Percentiles rank a stretch among this genome's conserved stretches.
Conservation (phyloP, 2,113 vertebrate genomes). For the Hylia prasina region DNA sequence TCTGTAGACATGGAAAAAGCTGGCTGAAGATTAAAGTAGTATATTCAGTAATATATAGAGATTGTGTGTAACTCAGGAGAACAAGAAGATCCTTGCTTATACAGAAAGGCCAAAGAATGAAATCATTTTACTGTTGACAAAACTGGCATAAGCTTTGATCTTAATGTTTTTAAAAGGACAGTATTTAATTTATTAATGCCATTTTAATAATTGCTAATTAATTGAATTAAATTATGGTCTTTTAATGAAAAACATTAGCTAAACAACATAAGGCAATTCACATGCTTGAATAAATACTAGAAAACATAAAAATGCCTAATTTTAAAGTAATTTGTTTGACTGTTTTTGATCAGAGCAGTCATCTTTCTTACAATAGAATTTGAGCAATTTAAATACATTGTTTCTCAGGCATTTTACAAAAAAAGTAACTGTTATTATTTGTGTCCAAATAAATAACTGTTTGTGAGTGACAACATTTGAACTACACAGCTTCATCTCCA, state of each 20-base stretch:
- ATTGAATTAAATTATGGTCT: not conserved
- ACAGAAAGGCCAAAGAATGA: not conserved
- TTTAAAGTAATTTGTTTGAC: not conserved
- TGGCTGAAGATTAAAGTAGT: slow-evolving; percentile 26
- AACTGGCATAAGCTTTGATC: not conserved
- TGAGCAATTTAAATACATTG: not conserved
- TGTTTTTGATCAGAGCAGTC: not conserved
- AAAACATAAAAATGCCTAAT: not conserved
- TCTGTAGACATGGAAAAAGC: not conserved
- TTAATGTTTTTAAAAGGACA: not conserved
- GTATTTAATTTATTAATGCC: not conserved
- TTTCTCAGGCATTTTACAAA: not conserved
- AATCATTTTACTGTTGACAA: not conserved
- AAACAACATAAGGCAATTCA: not conserved
- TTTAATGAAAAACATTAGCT: not conserved
- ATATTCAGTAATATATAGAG: not conserved
- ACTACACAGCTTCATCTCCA: not conserved
- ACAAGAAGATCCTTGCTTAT: not conserved
- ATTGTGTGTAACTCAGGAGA: not conserved
- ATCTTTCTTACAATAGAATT: not conserved
- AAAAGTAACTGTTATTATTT: not conserved
- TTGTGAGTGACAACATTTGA: not conserved
- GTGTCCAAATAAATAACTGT: not conserved
- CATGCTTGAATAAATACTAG: not conserved
- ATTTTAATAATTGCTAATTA: not conserved